These are phyloP conservation scores for Furcula furcula DNA, from an alignment of 2,888 invertebrate genomes.

Conservation along the genomic window DNA sequence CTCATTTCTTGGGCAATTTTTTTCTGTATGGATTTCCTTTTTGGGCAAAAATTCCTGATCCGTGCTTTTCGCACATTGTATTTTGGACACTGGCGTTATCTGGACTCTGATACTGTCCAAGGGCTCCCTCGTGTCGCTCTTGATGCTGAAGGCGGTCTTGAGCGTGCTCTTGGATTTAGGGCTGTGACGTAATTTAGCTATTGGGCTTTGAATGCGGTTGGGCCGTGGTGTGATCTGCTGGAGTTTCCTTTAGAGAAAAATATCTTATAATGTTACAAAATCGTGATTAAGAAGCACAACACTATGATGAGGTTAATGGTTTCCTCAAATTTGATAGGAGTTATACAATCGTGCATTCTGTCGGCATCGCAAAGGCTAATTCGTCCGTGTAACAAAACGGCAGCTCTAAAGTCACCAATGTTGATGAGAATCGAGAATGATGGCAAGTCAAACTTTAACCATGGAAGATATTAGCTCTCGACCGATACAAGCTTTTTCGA, in stretches of 20 bases:
- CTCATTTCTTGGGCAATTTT: not conserved
- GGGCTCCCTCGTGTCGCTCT: conserved; percentile 9
- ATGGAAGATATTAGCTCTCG: no score
- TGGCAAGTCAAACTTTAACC: no score
- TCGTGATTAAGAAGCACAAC: no score
- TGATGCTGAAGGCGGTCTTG: conserved; percentile 13
- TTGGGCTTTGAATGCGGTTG: conserved; percentile 7
- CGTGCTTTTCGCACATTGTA: conserved; percentile 30
- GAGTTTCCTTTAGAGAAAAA: conserved; percentile 11
- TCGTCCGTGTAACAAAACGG: no score
- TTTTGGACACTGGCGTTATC: conserved; percentile 22
- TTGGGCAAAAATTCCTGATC: conserved; percentile 4
- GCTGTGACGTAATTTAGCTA: conserved; percentile 1
- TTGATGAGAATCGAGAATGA: no score
- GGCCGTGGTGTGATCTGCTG: conserved; percentile 9
- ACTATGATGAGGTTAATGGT: no score
- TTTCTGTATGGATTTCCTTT: not conserved
- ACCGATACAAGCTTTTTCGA: no score
- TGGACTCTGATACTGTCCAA: conserved; percentile 6
- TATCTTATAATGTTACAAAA: no score
- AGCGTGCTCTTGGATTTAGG: conserved; percentile 10
- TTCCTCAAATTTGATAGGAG: no score
- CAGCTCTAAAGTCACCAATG: no score
- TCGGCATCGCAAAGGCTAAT: no score
- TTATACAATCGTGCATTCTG: no score